Base-by-base conservation (phyloP, 2,113 vertebrate genomes). In the Zapornia atra region DNA sequence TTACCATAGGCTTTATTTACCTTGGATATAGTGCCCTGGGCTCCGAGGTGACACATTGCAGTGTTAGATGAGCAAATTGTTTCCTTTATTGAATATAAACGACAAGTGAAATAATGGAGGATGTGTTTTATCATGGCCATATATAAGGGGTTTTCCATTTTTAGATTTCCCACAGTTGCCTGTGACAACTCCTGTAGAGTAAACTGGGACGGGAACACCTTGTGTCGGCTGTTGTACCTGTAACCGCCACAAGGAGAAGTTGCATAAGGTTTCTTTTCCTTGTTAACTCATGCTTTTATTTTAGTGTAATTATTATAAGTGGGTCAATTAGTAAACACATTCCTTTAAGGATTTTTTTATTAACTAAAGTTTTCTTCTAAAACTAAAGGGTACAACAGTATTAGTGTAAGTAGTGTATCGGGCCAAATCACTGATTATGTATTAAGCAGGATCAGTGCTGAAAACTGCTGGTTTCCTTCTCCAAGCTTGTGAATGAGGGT, bases 191-290 rank as follows among this genome's bases (percentile, higher is more conserved):
- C 44, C 91, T 92, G 21, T 76, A 86, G 86, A 85, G 42, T 79
- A 85, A 92, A 82, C 56, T 50, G 64, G 61, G 95, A 86, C 56
- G 14, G 78, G 86, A 88, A 80, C 84, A 29, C 69, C 79, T 81
- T 34, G n/a, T 80, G 29, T 85, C 36, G 7, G n/a, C 88, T 82
- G 66, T 46, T 70, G 59, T 40, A 72, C 94, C 91, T 57, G 15
- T 89, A 82, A 70, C 92, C 83, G 72, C 93, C 82, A 76, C 2
- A 4, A 97, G 97, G 96, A 96, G 68, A 95, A 94, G 92, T 95
- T 97, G 79, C 93, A 93, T 97, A 96, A 97, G 96, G 97, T 97
- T 91, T 65, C 15, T 90, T 95, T 93, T 84, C 86, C n/a, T 95
- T 92, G 19, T 94, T 83, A 90, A 78, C 94, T 95, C 53, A 26